These are phyloP conservation scores for Enteromius trimaculatus DNA, from an alignment of 2,797 vertebrate species.

Conservation along the genomic window DNA sequence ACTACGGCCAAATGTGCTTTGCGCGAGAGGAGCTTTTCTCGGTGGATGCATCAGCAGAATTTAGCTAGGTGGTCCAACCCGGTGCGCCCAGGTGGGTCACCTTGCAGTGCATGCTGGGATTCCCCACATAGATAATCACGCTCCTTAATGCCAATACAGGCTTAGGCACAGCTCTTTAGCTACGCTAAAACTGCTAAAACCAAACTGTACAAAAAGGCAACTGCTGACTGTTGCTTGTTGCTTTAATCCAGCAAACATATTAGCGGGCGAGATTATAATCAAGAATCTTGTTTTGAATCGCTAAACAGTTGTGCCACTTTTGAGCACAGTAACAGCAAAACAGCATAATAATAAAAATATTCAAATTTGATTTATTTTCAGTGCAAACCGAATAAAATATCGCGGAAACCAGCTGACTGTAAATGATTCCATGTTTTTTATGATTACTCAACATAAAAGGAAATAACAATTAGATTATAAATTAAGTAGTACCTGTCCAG, in stretches of 20 bases:
- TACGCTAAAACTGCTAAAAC: slow-evolving; percentile 68
- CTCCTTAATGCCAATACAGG: slow-evolving; percentile 79
- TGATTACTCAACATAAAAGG: neutral
- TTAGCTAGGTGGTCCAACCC: slow-evolving; percentile 25
- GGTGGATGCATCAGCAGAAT: slow-evolving; percentile 50
- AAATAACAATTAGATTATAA: neutral
- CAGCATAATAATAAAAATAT: neutral
- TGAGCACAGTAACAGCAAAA: neutral
- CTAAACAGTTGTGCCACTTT: neutral
- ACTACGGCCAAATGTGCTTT: slow-evolving; percentile 48
- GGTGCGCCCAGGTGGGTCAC: slow-evolving; percentile 74
- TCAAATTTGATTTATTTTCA: neutral
- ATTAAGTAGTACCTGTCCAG: neutral
- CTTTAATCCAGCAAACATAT: slow-evolving; percentile 59
- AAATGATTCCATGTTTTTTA: neutral
- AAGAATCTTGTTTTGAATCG: slow-evolving; percentile 43
- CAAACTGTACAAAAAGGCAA: slow-evolving; percentile 50
- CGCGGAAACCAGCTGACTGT: neutral
- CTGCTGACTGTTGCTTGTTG: slow-evolving; percentile 59
- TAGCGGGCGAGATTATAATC: slow-evolving; percentile 56
- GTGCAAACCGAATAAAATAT: neutral
- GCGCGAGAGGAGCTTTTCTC: slow-evolving; percentile 38
- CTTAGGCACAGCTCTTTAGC: slow-evolving; percentile 74
- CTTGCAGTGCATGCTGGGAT: slow-evolving; percentile 76
- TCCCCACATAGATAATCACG: slow-evolving; percentile 78